These are phyloP conservation scores for Sipha maydis DNA, from an alignment of 2,888 invertebrate genomes.

Conservation along the genomic window DNA sequence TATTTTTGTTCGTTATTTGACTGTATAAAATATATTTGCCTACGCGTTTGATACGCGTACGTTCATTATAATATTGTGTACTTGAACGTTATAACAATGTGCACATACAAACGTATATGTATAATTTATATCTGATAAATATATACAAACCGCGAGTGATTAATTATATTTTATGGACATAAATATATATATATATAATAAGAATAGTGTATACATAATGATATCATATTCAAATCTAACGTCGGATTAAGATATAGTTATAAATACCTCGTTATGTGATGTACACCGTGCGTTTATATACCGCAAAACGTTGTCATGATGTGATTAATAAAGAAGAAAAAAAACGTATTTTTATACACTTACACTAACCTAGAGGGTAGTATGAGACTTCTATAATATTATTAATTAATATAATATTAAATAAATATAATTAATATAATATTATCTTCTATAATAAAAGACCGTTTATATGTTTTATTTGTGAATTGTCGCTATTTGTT, in stretches of 20 bases:
- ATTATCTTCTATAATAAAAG: too few species aligned
- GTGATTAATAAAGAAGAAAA: too few species aligned
- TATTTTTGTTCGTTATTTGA: not conserved
- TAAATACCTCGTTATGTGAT: not conserved
- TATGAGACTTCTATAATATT: too few species aligned
- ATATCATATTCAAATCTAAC: not conserved
- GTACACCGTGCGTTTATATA: not conserved
- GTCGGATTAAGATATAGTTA: conserved; percentile 22
- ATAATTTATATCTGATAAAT: not conserved
- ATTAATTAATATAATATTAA: too few species aligned
- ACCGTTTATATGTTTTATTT: not conserved
- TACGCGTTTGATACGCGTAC: not conserved
- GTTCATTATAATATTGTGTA: not conserved
- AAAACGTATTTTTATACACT: not conserved
- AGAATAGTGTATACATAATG: not conserved
- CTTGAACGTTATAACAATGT: not conserved
- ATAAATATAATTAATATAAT: too few species aligned
- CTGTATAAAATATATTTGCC: too few species aligned
- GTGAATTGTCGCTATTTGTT: not conserved
- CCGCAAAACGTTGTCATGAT: not conserved
- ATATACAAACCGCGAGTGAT: not conserved
- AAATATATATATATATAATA: too few species aligned
- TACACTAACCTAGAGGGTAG: not conserved
- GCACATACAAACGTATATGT: not conserved
- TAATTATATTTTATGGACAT: conserved; percentile 10